phyloP scores from a whole-genome alignment of 2,113 vertebrate species.

The Hipposideros armiger region DNA sequence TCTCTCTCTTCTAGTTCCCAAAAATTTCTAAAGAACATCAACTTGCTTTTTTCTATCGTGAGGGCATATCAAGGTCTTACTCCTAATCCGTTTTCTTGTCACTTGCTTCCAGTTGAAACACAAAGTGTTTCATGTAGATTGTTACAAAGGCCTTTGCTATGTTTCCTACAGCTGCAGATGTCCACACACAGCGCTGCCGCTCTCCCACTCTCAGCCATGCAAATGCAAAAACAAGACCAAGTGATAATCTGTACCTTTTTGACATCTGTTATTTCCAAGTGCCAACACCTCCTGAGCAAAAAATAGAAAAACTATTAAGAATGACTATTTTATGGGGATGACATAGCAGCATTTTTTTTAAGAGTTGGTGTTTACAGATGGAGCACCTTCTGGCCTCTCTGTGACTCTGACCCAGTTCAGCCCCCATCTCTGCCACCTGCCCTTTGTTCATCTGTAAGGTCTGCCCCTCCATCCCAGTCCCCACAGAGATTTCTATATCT shows the following conservation, averaged over 20 bases:
- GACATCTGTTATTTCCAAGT: slow-evolving; percentile 64
- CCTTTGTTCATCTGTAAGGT: background rate
- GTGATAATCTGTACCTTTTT: slow-evolving; percentile 51
- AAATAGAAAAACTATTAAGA: slow-evolving; percentile 51
- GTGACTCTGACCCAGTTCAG: background rate
- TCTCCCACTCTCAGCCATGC: slow-evolving; percentile 37
- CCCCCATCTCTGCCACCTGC: background rate
- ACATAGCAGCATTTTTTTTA: background rate
- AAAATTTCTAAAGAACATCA: background rate
- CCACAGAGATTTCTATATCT: background rate
- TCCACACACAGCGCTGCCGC: background rate
- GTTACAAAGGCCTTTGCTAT: background rate
- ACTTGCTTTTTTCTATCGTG: background rate
- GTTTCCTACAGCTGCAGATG: background rate
- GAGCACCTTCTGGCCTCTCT: background rate
- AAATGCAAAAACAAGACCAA: slow-evolving; percentile 60
- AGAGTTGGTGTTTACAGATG: background rate
- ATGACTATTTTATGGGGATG: slow-evolving; percentile 16
- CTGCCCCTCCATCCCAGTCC: too few species aligned
- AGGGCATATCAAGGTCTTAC: background rate
- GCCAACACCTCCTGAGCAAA: slow-evolving; percentile 44
- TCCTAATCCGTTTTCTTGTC: background rate
- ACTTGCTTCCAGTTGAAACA: slow-evolving; percentile 4
- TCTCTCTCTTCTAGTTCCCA: slow-evolving; percentile 22
- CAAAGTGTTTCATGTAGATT: background rate